Conservation (phyloP, 2,888 invertebrate species). For the Caenorhabditis sp. region DNA sequence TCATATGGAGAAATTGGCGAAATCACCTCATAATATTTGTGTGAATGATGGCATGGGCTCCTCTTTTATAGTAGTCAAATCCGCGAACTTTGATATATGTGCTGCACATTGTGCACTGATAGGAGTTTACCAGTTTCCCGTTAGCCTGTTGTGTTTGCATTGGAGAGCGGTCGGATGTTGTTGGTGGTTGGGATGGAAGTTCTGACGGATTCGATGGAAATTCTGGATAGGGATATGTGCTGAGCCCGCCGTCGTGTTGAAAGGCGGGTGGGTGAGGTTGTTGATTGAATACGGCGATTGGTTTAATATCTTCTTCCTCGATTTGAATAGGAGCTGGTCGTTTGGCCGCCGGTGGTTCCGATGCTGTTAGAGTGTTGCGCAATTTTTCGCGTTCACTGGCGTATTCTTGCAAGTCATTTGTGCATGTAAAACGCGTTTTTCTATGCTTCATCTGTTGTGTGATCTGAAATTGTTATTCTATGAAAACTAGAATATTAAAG, state of each 20-base stretch:
- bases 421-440: slow-evolving; percentile 17
- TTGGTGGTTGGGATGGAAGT: too few relatives aligned
- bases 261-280: too few relatives aligned
- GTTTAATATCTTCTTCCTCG: background rate
- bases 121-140: background rate
- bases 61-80: slow-evolving; percentile 17
- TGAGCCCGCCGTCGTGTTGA: too few relatives aligned
- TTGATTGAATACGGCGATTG: background rate
- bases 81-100: slow-evolving; percentile 7
- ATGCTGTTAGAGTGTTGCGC: too few relatives aligned
- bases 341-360: background rate
- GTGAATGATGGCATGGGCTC: slow-evolving; percentile 28
- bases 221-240: too few relatives aligned
- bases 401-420: slow-evolving; percentile 17
- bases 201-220: too few relatives aligned
- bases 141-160: background rate
- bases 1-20: background rate
- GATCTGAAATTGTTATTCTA: background rate
- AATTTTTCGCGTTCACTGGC: slow-evolving; percentile 14
- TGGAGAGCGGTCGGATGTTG: background rate
- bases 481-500: slow-evolving; percentile 23
- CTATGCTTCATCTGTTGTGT: slow-evolving; percentile 17
- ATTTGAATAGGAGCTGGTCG: background rate
- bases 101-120: slow-evolving; percentile 15
- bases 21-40: slow-evolving; percentile 16